These are phyloP conservation scores for Eilema sororculum DNA, from an alignment of 2,888 invertebrate genomes.

Conservation along the genomic window DNA sequence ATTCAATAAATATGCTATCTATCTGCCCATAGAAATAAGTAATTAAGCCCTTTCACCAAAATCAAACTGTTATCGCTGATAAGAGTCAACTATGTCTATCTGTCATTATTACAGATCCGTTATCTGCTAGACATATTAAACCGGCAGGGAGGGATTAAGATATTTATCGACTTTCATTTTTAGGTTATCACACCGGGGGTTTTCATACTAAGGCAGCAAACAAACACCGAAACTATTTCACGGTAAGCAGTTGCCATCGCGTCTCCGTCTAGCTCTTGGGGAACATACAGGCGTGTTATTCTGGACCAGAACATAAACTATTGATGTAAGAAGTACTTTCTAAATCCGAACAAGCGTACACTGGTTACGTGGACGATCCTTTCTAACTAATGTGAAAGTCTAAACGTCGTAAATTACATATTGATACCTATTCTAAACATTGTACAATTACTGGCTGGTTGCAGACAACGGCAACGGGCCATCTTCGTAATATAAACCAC, in stretches of 20 bases:
- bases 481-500: no score
- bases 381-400: conserved; percentile 46
- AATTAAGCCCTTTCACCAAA: conserved; percentile 1
- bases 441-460: not conserved
- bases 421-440: not conserved
- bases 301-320: not conserved
- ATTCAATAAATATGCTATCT: not conserved
- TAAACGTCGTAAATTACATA: conserved; percentile 12
- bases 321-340: conserved; percentile 31
- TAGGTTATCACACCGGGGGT: not conserved
- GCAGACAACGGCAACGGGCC: no score
- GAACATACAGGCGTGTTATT: not conserved
- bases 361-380: conserved; percentile 32
- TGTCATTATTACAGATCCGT: conserved; percentile 1
- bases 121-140: conserved; percentile 3
- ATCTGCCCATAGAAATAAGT: not conserved
- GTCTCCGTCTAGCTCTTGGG: not conserved
- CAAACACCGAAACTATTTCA: not conserved
- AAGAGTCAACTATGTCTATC: not conserved
- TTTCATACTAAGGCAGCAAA: not conserved
- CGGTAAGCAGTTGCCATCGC: not conserved
- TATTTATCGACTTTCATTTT: not conserved
- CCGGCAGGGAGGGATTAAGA: not conserved
- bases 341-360: conserved; percentile 28
- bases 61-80: not conserved